A percentile compares a stretch with the other conserved stretches of the same genome.
These are phyloP conservation scores for Benitochromis conjunctus DNA, from an alignment of 2,113 vertebrate genomes.

Conservation along the genomic window DNA sequence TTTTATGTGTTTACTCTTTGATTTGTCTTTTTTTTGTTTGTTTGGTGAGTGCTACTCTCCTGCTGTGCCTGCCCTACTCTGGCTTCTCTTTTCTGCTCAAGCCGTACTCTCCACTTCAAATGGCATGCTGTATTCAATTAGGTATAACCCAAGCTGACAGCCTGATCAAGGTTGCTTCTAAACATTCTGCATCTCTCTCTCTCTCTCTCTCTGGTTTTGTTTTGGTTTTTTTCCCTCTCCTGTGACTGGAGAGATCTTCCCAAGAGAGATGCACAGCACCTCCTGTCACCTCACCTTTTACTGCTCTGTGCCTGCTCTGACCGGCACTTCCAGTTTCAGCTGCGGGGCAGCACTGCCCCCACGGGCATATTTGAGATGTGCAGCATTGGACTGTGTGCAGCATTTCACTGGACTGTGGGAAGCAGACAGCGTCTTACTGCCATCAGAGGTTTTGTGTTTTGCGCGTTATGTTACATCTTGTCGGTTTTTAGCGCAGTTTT, in stretches of 20 bases:
- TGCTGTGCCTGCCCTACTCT: not conserved
- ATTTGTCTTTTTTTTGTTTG: slow-evolving; percentile 12
- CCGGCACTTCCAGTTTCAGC: not conserved
- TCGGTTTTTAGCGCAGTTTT: not conserved
- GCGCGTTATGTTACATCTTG: not conserved
- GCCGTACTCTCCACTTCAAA: slow-evolving; percentile 36
- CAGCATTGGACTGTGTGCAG: too few relatives aligned
- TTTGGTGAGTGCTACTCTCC: slow-evolving; percentile 24
- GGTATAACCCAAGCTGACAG: slow-evolving; percentile 31
- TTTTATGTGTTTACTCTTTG: slow-evolving; percentile 16
- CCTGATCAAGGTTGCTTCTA: slow-evolving; percentile 24
- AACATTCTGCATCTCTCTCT: not conserved
- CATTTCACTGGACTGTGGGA: not conserved
- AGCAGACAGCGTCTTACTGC: not conserved
- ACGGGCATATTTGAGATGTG: not conserved
- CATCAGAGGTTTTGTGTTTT: not conserved
- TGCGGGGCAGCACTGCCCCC: slow-evolving; percentile 40
- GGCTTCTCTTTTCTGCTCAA: not conserved
- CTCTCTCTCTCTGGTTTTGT: not conserved
- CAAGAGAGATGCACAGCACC: slow-evolving; percentile 24
- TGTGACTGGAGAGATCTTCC: slow-evolving; percentile 18
- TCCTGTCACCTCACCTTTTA: slow-evolving; percentile 25
- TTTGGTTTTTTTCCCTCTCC: not conserved
- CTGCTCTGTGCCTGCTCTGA: not conserved
- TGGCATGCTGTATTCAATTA: slow-evolving; percentile 45